phyloP scores from a whole-genome alignment of 2,888 invertebrate species.

The Macropis europaea region DNA sequence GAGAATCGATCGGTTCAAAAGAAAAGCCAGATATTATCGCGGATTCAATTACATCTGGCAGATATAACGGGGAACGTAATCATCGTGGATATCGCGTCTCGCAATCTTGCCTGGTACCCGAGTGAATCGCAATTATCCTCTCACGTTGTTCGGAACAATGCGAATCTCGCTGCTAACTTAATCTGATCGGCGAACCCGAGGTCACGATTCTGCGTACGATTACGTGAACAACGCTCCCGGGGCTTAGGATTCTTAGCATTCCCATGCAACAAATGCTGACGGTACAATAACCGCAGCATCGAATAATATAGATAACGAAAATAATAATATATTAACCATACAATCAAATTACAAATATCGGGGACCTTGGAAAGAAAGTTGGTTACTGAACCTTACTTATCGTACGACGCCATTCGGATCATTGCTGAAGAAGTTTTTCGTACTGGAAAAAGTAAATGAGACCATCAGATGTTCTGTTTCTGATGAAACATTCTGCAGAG shows the following conservation, averaged over 20 bases:
- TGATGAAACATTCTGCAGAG: too few relatives aligned
- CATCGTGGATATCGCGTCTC: constrained; percentile 46
- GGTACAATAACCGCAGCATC: too few relatives aligned
- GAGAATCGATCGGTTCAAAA: constrained; percentile 14
- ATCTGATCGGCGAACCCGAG: constrained; percentile 5
- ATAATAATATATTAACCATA: too few relatives aligned
- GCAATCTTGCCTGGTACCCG: constrained; percentile 38
- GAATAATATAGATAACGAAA: too few relatives aligned
- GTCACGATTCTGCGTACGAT: neutral
- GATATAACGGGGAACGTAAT: constrained; percentile 53
- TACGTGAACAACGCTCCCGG: neutral
- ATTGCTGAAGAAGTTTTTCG: too few relatives aligned
- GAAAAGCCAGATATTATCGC: constrained; percentile 35
- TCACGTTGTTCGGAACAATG: constrained; percentile 25
- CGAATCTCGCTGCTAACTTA: constrained; percentile 21
- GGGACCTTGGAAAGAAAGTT: too few relatives aligned
- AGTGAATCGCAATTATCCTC: constrained; percentile 52
- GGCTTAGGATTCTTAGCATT: constrained; percentile 14
- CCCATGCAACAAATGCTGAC: neutral
- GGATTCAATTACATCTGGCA: constrained; percentile 53
- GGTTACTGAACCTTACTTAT: too few relatives aligned
- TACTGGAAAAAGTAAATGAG: too few relatives aligned
- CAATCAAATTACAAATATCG: too few relatives aligned
- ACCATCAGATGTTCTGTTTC: too few relatives aligned
- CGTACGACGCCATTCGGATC: too few relatives aligned